phyloP scores from a whole-genome alignment of 1,140 invertebrate genomes.

The Halictus rubicundus region DNA sequence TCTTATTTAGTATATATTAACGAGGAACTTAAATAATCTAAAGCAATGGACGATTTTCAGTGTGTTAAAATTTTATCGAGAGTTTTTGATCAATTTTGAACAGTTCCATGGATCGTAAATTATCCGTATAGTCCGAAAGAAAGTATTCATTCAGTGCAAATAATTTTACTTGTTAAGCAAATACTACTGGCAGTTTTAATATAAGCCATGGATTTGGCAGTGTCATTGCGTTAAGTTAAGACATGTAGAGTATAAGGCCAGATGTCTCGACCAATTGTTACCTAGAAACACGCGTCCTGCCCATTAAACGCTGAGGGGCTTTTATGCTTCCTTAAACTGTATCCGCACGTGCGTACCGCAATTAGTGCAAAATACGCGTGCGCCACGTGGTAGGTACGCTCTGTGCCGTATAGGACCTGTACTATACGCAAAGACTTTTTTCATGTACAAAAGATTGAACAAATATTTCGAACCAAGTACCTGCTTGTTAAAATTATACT shows the following conservation, averaged over 20 bases:
- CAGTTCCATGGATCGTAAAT: neutral
- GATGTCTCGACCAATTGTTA: constrained; percentile 33
- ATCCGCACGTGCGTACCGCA: constrained; percentile 55
- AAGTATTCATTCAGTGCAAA: neutral
- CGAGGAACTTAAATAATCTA: too few species aligned
- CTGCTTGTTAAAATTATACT: too few species aligned
- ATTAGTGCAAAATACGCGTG: constrained; percentile 43
- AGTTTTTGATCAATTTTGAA: neutral
- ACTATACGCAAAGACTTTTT: neutral
- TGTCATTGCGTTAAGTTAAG: neutral
- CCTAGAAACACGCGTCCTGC: constrained; percentile 16
- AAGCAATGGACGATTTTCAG: too few species aligned
- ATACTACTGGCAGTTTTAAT: neutral
- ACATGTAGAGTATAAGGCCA: neutral
- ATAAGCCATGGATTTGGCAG: too few species aligned
- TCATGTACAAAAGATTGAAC: neutral
- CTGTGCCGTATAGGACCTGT: too few species aligned
- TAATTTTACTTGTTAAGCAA: neutral
- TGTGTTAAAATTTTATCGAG: neutral
- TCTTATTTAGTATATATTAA: too few species aligned
- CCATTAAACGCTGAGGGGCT: constrained; percentile 38
- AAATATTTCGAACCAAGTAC: neutral
- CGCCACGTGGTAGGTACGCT: constrained; percentile 48
- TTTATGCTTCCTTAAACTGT: constrained; percentile 43
- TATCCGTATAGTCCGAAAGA: neutral